Evolutionary conservation across 2,888 invertebrate species (phyloP), one percentile per base, ranked within the genome.

Genomic region (Pseudoips prasinana): DNA sequence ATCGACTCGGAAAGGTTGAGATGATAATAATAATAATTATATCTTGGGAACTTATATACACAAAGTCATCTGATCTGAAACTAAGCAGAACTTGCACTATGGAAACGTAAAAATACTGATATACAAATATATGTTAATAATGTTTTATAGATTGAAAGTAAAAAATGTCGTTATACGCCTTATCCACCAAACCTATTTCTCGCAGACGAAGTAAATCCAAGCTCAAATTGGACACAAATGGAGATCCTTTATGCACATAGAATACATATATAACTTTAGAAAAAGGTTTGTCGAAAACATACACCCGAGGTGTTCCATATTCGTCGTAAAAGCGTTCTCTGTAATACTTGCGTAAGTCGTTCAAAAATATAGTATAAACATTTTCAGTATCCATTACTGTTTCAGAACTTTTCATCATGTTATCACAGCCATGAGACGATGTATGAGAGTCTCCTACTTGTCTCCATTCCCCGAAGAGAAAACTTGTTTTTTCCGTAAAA

Each of bases 181-280:
- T 64, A 0, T 55, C 45, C 1, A 70, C 51, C 3, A 78, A 33
- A 5, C 82, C 82, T n/a, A 52, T 66, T 30, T 81, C 79, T 22
- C 65, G 52, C 6, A 82, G 28, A 1, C 55, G 43, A 0, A 80
- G 39, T 1, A 63, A 44, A 1, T 53, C 39, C 1, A 19, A 4
- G 9, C 68, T 48, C 3, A 80, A 28, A 6, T 43, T 50, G 0
- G 62, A 33, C 0, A 39, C 5, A 19, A 69, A 36, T 1, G 80
- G 81, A 34, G 81, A 82, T 0, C 81, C 83, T 44, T 80, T 81
- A 27, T 73, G 67, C 2, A 74, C 46, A 19, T 65, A 82, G 8
- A 73, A 68, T 0, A 65, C 64, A 25, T 73, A 79, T 1, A 77
- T 57, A 1, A 72, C 33, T 31, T 73, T 73, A 3, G 56, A 54